Conservation (phyloP, 2,113 vertebrate genomes). For the Leptodactylus fuscus region DNA sequence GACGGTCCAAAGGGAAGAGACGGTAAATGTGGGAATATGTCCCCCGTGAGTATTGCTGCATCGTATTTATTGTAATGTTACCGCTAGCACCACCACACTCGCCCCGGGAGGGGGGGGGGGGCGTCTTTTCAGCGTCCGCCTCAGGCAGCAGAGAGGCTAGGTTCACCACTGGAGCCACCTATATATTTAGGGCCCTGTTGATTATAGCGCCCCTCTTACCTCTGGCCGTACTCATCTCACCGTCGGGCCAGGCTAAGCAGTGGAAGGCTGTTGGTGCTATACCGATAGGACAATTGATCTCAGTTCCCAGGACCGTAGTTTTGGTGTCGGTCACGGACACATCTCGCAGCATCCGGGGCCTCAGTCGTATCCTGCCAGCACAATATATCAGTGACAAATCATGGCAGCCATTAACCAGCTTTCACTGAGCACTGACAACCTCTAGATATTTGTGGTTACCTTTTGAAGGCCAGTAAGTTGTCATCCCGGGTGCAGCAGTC, state of each 20-base stretch:
- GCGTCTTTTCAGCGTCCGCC: too few relatives aligned
- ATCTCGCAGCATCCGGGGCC: slow-evolving; percentile 83
- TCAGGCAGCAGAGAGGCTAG: too few relatives aligned
- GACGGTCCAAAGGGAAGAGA: too few relatives aligned
- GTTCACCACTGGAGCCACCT: too few relatives aligned
- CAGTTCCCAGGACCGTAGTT: slow-evolving; percentile 82
- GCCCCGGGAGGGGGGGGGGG: too few relatives aligned
- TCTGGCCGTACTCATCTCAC: slow-evolving; percentile 91
- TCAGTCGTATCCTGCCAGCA: slow-evolving; percentile 81
- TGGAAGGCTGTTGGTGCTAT: slow-evolving; percentile 91
- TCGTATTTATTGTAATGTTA: too few relatives aligned
- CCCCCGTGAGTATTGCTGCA: too few relatives aligned
- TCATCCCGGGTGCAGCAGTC: slow-evolving; percentile 86
- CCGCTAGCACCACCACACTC: too few relatives aligned
- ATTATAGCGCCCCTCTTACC: slow-evolving; percentile 81
- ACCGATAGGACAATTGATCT: slow-evolving; percentile 90
- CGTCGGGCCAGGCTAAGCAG: slow-evolving; percentile 88
- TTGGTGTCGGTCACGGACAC: slow-evolving; percentile 82
- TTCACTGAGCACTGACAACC: not conserved
- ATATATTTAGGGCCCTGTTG: too few relatives aligned
- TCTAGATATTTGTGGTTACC: slow-evolving; percentile 68
- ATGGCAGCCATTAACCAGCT: not conserved
- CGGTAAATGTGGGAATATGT: too few relatives aligned
- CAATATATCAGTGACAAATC: not conserved
- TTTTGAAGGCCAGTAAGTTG: slow-evolving; percentile 87